Percentiles rank a stretch among this genome's conserved stretches.
Evolutionary conservation across 2,113 vertebrate species (phyloP).

Genomic region (Noturus placidus): DNA sequence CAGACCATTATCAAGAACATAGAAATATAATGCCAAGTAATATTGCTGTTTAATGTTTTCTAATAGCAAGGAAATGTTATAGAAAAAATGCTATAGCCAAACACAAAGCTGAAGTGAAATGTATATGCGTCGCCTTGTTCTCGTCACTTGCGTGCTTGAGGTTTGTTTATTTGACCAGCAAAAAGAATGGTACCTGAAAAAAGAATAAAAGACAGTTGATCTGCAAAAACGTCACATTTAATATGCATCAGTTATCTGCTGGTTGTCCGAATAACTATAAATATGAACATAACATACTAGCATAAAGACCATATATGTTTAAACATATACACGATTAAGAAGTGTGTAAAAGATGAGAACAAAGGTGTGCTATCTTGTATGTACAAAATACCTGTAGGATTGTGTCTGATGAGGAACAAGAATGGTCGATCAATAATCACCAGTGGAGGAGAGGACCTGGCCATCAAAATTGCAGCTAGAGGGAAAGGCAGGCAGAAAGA

Average conservation of each 20-base stretch:
- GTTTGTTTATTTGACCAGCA: conserved; percentile 92
- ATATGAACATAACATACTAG: not conserved
- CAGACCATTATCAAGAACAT: not conserved
- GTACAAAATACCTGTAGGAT: conserved; percentile 80
- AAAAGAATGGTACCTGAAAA: conserved; percentile 88
- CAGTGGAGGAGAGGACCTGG: conserved; percentile 91
- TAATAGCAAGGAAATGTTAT: not conserved
- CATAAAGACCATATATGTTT: not conserved
- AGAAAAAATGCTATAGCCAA: not conserved
- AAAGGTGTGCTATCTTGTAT: not conserved
- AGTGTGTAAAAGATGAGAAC: not conserved
- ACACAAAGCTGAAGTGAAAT: conserved; percentile 26
- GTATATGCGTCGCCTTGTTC: not conserved
- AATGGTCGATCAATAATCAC: conserved; percentile 90
- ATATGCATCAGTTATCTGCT: not conserved
- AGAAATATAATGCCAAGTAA: not conserved
- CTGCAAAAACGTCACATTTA: not conserved
- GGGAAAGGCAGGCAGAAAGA: not conserved
- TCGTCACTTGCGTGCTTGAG: conserved; percentile 65
- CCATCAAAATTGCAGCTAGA: conserved; percentile 86
- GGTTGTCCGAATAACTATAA: not conserved
- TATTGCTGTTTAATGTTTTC: not conserved
- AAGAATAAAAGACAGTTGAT: not conserved
- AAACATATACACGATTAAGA: not conserved
- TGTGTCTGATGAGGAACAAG: conserved; percentile 89